These are phyloP conservation scores for Euura saliciscinereae DNA, from an alignment of 1,140 invertebrate genomes.

Conservation along the genomic window DNA sequence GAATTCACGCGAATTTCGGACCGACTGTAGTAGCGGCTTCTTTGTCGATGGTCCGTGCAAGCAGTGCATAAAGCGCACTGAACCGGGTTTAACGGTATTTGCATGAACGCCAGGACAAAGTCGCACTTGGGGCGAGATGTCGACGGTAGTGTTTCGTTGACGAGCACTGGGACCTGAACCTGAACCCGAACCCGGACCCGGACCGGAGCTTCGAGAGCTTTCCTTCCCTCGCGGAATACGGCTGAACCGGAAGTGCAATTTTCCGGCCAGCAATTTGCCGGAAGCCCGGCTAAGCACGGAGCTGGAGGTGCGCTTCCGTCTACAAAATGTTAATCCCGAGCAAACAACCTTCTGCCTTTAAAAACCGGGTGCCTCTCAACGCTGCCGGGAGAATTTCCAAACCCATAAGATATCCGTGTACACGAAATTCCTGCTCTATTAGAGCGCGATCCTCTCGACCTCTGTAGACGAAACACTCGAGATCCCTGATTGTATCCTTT, in stretches of 20 bases:
- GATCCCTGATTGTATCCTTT: background rate
- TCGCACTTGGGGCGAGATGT: background rate
- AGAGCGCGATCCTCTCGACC: too few relatives aligned
- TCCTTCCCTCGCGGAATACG: slow-evolving; percentile 32
- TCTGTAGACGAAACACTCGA: background rate
- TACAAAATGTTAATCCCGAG: slow-evolving; percentile 42
- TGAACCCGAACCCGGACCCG: background rate
- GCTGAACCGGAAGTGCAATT: slow-evolving; percentile 42
- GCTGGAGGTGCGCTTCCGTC: slow-evolving; percentile 36
- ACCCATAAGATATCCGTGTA: too few relatives aligned
- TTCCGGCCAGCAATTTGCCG: slow-evolving; percentile 38
- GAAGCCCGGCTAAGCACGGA: slow-evolving; percentile 35
- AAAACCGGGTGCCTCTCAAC: background rate
- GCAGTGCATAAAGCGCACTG: slow-evolving; percentile 17
- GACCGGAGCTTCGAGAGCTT: slow-evolving; percentile 5
- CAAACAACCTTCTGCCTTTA: background rate
- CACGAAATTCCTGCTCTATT: too few relatives aligned
- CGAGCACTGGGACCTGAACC: slow-evolving; percentile 23
- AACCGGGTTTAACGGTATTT: slow-evolving; percentile 28
- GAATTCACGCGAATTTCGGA: background rate
- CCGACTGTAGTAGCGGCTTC: background rate
- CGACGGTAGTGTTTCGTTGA: slow-evolving; percentile 23
- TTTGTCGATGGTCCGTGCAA: slow-evolving; percentile 3
- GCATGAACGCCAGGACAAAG: slow-evolving; percentile 24
- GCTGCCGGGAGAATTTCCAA: too few relatives aligned